Percentiles rank a stretch among this genome's conserved stretches.
Conservation (phyloP, 1,140 invertebrate species). For the Musca vetustissima region DNA sequence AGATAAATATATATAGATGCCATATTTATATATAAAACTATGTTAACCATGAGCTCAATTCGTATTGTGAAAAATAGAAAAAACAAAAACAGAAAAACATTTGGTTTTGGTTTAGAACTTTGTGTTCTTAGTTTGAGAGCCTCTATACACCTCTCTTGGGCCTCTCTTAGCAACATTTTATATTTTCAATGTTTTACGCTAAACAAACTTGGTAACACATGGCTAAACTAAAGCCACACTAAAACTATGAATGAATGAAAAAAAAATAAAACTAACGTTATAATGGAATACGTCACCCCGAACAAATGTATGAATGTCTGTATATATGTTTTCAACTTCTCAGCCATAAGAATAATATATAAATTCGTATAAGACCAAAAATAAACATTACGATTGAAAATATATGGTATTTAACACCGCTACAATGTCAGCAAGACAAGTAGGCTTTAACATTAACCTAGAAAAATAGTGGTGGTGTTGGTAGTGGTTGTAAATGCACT, state of each 20-base stretch:
- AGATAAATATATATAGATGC: slow-evolving; percentile 15
- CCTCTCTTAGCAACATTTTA: too few relatives aligned
- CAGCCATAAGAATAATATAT: not conserved
- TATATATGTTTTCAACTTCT: not conserved
- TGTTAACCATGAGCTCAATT: slow-evolving; percentile 22
- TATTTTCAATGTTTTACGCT: too few relatives aligned
- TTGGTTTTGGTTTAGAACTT: too few relatives aligned
- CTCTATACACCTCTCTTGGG: too few relatives aligned
- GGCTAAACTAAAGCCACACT: too few relatives aligned
- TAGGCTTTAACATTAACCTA: slow-evolving; percentile 24
- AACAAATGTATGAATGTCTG: not conserved
- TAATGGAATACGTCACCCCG: slow-evolving; percentile 3
- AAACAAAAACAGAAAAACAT: too few relatives aligned
- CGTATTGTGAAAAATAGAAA: not conserved
- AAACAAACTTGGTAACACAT: too few relatives aligned
- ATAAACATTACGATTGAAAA: not conserved
- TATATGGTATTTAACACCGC: too few relatives aligned
- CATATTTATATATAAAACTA: slow-evolving; percentile 13
- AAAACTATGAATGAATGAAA: too few relatives aligned
- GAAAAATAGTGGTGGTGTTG: slow-evolving; percentile 3
- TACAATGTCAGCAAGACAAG: not conserved
- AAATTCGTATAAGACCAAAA: not conserved
- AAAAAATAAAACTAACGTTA: too few relatives aligned
- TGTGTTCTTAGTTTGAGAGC: too few relatives aligned
- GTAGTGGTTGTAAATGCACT: not conserved